Evolutionary conservation across 1,140 invertebrate genomes (phyloP).

Genomic region (Tetramorium simillimum): DNA sequence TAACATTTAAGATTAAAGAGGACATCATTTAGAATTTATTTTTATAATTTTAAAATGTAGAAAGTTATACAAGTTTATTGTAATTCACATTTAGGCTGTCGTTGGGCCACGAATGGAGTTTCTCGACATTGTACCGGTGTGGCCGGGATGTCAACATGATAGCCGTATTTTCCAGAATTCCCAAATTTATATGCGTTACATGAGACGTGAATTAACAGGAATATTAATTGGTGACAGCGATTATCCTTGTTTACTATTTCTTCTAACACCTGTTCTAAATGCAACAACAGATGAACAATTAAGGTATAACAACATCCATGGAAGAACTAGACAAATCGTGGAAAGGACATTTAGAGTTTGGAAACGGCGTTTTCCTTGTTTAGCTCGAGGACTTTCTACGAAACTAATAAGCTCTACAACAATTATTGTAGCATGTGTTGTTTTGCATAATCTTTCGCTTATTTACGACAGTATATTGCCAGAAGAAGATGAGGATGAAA

Average conservation of each 20-base stretch:
- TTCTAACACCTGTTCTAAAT: not conserved
- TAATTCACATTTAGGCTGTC: no score
- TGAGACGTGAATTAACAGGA: conserved; percentile 37
- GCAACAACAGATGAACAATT: not conserved
- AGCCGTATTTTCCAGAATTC: not conserved
- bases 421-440: conserved; percentile 66
- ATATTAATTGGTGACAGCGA: conserved; percentile 18
- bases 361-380: conserved; percentile 78
- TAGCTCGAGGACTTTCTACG: conserved; percentile 60
- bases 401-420: conserved; percentile 52
- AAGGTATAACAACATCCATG: conserved; percentile 77
- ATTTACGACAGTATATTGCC: conserved; percentile 34
- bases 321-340: conserved; percentile 75
- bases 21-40: not conserved
- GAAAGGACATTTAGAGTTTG: conserved; percentile 76
- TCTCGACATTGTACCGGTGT: no score
- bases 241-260: conserved; percentile 7
- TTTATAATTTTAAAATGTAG: no score
- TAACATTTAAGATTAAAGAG: not conserved
- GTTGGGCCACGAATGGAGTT: no score
- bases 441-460: conserved; percentile 67
- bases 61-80: no score
- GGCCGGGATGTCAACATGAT: no score
- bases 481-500: conserved; percentile 47
- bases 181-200: conserved; percentile 38